Base-by-base conservation (phyloP, 2,113 vertebrate species). In the Pampusana beccarii region DNA sequence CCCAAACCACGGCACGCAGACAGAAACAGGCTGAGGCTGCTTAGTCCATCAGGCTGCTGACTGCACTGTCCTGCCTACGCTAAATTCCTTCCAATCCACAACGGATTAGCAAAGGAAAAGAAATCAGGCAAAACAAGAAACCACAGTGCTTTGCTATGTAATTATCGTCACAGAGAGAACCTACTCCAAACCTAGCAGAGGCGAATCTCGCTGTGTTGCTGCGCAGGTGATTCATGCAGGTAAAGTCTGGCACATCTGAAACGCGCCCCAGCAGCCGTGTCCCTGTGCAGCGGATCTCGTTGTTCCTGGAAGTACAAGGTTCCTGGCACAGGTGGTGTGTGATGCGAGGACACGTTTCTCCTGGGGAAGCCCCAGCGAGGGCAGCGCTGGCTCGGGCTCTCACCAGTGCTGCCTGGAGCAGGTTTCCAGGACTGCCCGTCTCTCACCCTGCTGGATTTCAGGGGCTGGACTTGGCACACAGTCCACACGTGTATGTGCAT, bases 321-420 rank as follows among this genome's bases (percentile, higher is more conserved):
- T 28, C 0, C 0, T 10, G 13, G 51, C 25, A 7, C 0, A 21
- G 40, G 21, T 1, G 23, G 5, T 10, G 9, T 8, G 33, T 9
- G 4, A 15, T 1, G 0, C 1, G 8, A 60, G 36, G 46, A 16
- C 7, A 17, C 1, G 2, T 1, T 88, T 11, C 33, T 34, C 36
- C 12, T 7, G 25, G 64, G 51, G 58, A 28, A 31, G 12, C 14
- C 31, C 78, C 17, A 2, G n/a, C 28, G 51, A 19, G 53, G 46
- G 51, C 65, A 78, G 70, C 67, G 28, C 20, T 64, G 85, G 56
- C 40, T 1, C 0, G 21, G 73, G 82, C 60, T 77, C 67, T 44
- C 58, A 13, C 28, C 5, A 3, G 1, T 10, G 1, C 46, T 42
- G 44, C 10, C 16, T 38, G 75, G 71, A 40, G 75, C 9, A 21